Evolutionary conservation across 1,140 invertebrate species (phyloP), one percentile per base, ranked within the genome.

Genomic region (Drosophila sucinea): DNA sequence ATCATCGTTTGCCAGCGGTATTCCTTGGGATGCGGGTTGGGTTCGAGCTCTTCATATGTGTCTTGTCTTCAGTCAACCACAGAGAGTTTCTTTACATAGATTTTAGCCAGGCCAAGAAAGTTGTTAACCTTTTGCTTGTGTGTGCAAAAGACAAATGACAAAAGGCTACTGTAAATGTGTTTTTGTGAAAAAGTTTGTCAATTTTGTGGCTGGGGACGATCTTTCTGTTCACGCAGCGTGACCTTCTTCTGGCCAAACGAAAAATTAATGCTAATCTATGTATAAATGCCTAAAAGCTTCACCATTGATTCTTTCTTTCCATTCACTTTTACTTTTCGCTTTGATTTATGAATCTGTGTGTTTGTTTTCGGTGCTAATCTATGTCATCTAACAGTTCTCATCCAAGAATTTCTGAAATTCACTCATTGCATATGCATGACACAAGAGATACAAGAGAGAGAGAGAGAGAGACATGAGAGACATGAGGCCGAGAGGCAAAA

Each of bases 281-380:
- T 58, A 54, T 32, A 65, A 68, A 29, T 47, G 63, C 30, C 30
- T 60, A 62, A 47, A 32, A n/a, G 27, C 71, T n/a, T n/a, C 41
- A 54, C 78, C 63, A 77, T 60, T 77, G 41, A 76, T 67, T 25
- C 44, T 58, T 72, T 77, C 68, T 60, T 64, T 73, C 40, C 44
- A 51, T 71, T 77, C 75, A 77, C 75, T 77, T 71, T 77, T 77
- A 77, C 75, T 77, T 77, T 71, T 76, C 47, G 67, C 61, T 17
- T 17, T 77, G 75, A 77, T 77, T 77, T 77, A 77, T 77, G 33
- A 68, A 71, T n/a, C 54, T 38, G 35, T 11, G 17, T 17, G 17
- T 17, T 17, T 17, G 17, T 51, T 56, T 56, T 47, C 44, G 67
- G 67, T 67, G 32, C 32, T 32, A 30, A 77, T 44, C 57, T 78